Evolutionary conservation across 2,888 invertebrate species (phyloP).

Genomic region (Xanthorhoe designata): DNA sequence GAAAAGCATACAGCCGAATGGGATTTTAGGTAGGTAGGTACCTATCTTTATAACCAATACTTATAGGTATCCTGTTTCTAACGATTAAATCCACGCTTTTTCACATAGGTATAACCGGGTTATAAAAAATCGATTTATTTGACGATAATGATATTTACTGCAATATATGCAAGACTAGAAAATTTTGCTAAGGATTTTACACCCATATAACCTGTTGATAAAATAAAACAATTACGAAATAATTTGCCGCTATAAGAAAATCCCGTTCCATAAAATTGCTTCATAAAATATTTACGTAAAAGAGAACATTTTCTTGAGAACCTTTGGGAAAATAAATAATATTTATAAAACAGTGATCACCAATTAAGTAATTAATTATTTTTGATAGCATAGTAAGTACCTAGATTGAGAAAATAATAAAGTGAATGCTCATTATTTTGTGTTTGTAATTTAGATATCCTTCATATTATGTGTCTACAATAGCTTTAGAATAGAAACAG

Average conservation of each 20-base stretch:
- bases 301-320: not conserved
- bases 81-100: not conserved
- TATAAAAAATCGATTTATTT: not conserved
- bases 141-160: not conserved
- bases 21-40: too few relatives aligned
- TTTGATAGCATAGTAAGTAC: too few relatives aligned
- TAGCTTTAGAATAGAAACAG: too few relatives aligned
- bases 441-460: too few relatives aligned
- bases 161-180: not conserved
- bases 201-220: not conserved
- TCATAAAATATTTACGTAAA: slow-evolving; percentile 1
- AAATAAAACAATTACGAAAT: not conserved
- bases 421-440: too few relatives aligned
- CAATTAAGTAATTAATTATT: too few relatives aligned
- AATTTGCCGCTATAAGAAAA: not conserved
- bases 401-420: too few relatives aligned
- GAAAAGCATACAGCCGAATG: not conserved
- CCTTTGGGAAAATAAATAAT: not conserved
- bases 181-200: not conserved
- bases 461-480: too few relatives aligned
- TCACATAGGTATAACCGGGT: not conserved
- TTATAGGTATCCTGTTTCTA: not conserved
- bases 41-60: not conserved
- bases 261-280: not conserved
- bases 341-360: not conserved